phyloP scores from a whole-genome alignment of 2,888 invertebrate genomes.

The Oscheius onirici region DNA sequence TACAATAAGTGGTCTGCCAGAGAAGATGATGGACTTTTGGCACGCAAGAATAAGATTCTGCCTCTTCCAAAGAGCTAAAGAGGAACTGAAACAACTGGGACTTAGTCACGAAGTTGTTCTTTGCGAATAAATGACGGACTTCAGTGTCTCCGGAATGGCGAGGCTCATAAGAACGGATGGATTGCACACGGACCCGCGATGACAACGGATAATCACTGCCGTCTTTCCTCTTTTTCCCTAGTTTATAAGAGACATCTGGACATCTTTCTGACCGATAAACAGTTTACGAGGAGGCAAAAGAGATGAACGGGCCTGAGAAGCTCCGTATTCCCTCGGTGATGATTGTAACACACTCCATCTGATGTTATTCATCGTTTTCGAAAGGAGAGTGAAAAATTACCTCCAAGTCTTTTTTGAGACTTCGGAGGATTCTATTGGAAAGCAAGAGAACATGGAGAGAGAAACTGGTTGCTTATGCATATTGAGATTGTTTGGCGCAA shows the following conservation, averaged over 20 bases:
- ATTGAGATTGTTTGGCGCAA: too few species aligned
- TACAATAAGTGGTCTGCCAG: background rate
- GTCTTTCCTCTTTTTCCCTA: background rate
- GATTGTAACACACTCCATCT: background rate
- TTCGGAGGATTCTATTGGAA: too few species aligned
- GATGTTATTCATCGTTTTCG: too few species aligned
- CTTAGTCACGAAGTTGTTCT: background rate
- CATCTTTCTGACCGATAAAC: background rate
- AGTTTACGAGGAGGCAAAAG: background rate
- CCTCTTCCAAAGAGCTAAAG: background rate
- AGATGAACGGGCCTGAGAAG: background rate
- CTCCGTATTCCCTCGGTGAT: background rate
- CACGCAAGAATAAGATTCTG: background rate
- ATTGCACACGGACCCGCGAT: background rate
- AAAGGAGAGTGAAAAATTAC: too few species aligned
- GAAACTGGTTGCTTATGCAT: too few species aligned
- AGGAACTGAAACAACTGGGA: background rate
- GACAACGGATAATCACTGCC: conserved; percentile 12
- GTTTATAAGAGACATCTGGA: conserved; percentile 3
- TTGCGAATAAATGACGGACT: conserved; percentile 4
- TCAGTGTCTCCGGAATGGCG: background rate
- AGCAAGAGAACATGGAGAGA: too few species aligned
- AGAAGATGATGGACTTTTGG: background rate
- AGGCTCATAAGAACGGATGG: conserved; percentile 5
- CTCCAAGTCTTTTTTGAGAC: too few species aligned